A percentile compares a stretch with the other conserved stretches of the same genome.
phyloP scores from a whole-genome alignment of 2,113 vertebrate genomes.

The Anhinga rufa region DNA sequence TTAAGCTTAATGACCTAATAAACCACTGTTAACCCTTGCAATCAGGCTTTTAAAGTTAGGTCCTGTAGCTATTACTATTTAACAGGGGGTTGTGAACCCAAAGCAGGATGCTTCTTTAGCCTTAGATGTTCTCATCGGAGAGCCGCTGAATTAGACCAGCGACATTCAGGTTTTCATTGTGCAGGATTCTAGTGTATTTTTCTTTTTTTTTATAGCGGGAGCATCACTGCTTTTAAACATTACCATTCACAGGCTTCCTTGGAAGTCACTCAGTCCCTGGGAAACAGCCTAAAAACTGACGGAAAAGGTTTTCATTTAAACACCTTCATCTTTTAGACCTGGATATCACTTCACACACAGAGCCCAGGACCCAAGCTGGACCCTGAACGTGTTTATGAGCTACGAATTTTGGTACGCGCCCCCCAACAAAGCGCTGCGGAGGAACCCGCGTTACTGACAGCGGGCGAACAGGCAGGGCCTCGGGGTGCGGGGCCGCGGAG shows the following conservation, averaged over 20 bases:
- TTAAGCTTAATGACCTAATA: background rate
- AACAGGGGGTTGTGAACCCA: background rate
- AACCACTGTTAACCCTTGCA: background rate
- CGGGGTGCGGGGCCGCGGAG: background rate
- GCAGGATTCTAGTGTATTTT: background rate
- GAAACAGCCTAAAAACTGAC: background rate
- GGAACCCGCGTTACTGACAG: background rate
- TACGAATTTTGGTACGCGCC: fast-evolving
- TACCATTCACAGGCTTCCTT: background rate
- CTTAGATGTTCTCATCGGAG: background rate
- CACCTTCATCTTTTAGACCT: background rate
- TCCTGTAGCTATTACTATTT: background rate
- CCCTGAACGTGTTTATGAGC: background rate
- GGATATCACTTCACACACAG: background rate
- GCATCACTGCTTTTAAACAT: too few relatives aligned
- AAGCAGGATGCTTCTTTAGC: background rate
- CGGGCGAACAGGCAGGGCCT: too few relatives aligned
- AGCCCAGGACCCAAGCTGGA: background rate
- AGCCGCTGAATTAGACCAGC: background rate
- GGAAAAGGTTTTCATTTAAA: background rate
- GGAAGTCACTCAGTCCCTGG: background rate
- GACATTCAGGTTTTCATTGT: background rate
- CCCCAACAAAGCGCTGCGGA: fast-evolving
- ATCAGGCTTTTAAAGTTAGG: background rate
- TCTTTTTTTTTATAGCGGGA: background rate